Percentiles rank a stretch among this genome's conserved stretches.
Conservation (phyloP, 2,888 invertebrate species). For the Watsonalla binaria region DNA sequence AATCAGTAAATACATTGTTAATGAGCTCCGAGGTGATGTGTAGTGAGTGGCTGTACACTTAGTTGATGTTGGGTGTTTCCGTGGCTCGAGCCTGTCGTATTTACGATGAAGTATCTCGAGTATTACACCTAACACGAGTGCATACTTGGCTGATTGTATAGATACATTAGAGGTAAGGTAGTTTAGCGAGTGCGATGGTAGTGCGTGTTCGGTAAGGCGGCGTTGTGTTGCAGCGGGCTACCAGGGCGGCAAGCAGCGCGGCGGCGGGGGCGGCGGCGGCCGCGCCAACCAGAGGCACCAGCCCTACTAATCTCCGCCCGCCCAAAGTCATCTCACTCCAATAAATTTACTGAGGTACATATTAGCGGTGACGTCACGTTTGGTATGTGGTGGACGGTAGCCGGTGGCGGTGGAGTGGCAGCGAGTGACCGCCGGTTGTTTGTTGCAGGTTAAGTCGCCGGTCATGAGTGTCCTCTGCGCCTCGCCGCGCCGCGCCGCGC, state of each 20-base stretch:
- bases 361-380: neutral
- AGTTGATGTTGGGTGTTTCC: no score
- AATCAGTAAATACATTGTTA: neutral
- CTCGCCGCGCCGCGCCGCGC: constrained; percentile 51
- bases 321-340: constrained; percentile 69
- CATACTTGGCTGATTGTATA: neutral
- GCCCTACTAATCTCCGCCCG: constrained; percentile 84
- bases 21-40: no score
- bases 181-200: neutral
- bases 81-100: no score
- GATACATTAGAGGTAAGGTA: neutral
- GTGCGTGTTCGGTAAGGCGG: constrained; percentile 19
- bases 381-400: neutral
- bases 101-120: neutral
- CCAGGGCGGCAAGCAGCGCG: constrained; percentile 91
- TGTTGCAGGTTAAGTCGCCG: constrained; percentile 76
- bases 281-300: constrained; percentile 92
- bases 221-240: constrained; percentile 78
- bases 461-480: constrained; percentile 65
- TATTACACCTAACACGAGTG: neutral
- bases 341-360: neutral
- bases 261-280: constrained; percentile 84
- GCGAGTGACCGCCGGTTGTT: constrained; percentile 10
- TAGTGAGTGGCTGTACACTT: no score
- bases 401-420: neutral